Percentiles rank a stretch among this genome's conserved stretches.
phyloP scores from a whole-genome alignment of 2,113 vertebrate species.

The Orthonyx spaldingii region DNA sequence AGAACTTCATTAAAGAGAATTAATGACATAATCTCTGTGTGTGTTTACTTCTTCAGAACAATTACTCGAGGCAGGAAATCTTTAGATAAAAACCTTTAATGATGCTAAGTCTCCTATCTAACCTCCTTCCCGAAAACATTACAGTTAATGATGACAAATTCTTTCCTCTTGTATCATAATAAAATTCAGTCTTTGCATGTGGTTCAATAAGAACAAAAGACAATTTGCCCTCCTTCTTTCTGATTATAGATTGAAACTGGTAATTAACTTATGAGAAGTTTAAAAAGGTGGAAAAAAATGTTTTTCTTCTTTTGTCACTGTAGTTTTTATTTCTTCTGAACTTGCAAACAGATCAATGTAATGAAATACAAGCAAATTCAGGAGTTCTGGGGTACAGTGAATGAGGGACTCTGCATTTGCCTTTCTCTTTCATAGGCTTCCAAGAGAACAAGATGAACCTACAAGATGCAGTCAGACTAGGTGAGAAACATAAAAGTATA shows the following conservation, averaged over 20 bases:
- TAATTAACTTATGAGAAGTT: not conserved
- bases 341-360: not conserved
- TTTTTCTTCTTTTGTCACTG: not conserved
- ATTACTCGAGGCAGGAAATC: slow-evolving; percentile 59
- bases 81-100: slow-evolving; percentile 61
- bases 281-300: not conserved
- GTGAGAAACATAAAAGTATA: not conserved
- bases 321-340: not conserved
- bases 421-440: not conserved
- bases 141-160: slow-evolving; percentile 50
- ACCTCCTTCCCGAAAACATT: slow-evolving; percentile 52
- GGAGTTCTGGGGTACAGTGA: not conserved
- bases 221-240: not conserved
- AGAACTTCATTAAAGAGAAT: slow-evolving; percentile 31
- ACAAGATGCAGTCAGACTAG: not conserved
- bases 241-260: not conserved
- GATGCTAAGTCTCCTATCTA: slow-evolving; percentile 48
- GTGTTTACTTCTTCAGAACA: slow-evolving; percentile 41
- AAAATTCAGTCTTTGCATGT: slow-evolving; percentile 15
- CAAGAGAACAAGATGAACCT: not conserved
- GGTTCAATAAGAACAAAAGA: slow-evolving; percentile 16
- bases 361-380: not conserved
- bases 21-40: slow-evolving; percentile 23
- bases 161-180: slow-evolving; percentile 55
- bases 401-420: not conserved